Evolutionary conservation across 2,113 vertebrate species (phyloP), one percentile per base, ranked within the genome.

Genomic region (Shinisaurus crocodilurus): DNA sequence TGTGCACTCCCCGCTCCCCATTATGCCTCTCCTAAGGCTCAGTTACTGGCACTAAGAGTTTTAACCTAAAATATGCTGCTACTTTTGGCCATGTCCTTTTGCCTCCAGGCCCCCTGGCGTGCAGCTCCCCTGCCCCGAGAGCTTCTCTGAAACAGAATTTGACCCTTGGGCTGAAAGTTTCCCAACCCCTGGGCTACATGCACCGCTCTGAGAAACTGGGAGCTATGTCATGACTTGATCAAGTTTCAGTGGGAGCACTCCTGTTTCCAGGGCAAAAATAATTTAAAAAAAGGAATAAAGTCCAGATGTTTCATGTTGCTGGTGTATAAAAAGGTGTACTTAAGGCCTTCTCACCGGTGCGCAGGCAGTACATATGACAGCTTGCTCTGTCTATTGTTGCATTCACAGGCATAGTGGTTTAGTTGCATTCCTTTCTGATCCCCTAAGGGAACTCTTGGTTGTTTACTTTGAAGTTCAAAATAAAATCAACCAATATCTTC

Each of bases 401-500:
- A 63, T 2, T 63, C 50, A 15, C 50, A 82, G 50, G 79, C 40
- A 65, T 20, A 9, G 1, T 20, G 37, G 48, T 40, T 88, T 70
- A 60, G 67, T 60, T 60, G 2, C 48, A 43, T 74, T 34, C 69
- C 65, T 82, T 74, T 50, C 15, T 45, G 29, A 45, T 69, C 65
- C 16, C 80, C 37, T 69, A 93, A 92, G 93, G 69, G 57, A 0
- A 0, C 88, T 94, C 95, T 81, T 85, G 0, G 27, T 91, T 95
- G 94, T 92, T 94, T 75, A 83, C 40, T 89, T 91, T 94, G 93
- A 90, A 94, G 85, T 50, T 85, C 27, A 92, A 85, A 82, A 87
- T 84, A 92, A 65, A 94, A 84, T 27, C 32, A 90, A 81, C n/a
- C 75, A 93, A 5, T 90, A 91, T 70, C 84, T 88, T 77, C 86